Evolutionary conservation across 2,797 vertebrate species (phyloP).

Genomic region (Smutsia temminckii): DNA sequence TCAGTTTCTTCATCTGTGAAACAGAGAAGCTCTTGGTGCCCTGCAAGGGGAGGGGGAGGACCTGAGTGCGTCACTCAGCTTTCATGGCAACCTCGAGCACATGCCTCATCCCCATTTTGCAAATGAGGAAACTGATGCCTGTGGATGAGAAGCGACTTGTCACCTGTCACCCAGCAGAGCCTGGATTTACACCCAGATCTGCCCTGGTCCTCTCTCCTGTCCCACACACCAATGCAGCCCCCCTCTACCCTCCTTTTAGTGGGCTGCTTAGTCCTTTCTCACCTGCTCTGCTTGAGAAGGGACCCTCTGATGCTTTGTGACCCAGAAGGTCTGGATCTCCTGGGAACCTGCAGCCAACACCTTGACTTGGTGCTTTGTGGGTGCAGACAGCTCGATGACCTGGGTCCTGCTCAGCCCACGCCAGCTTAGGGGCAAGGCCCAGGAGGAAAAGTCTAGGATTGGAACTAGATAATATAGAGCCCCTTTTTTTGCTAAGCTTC

Average conservation of each 20-base stretch:
- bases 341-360: neutral
- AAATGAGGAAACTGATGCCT: neutral
- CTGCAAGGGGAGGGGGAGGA: neutral
- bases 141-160: neutral
- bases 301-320: neutral
- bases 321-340: neutral
- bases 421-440: neutral
- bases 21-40: neutral
- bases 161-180: neutral
- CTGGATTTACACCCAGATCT: neutral
- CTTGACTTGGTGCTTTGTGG: neutral
- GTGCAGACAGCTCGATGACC: neutral
- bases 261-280: neutral
- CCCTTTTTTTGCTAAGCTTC: neutral
- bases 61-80: neutral
- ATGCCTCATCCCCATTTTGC: neutral
- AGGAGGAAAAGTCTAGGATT: neutral
- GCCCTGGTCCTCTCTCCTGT: rapidly evolving
- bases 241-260: rapidly evolving
- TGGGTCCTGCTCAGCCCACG: neutral
- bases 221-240: rapidly evolving
- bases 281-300: neutral
- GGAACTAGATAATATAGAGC: too few species aligned
- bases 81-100: neutral
- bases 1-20: neutral